Evolutionary conservation across 2,888 invertebrate species (phyloP), one percentile per base, ranked within the genome.

Genomic region (Bembecia ichneumoniformis): DNA sequence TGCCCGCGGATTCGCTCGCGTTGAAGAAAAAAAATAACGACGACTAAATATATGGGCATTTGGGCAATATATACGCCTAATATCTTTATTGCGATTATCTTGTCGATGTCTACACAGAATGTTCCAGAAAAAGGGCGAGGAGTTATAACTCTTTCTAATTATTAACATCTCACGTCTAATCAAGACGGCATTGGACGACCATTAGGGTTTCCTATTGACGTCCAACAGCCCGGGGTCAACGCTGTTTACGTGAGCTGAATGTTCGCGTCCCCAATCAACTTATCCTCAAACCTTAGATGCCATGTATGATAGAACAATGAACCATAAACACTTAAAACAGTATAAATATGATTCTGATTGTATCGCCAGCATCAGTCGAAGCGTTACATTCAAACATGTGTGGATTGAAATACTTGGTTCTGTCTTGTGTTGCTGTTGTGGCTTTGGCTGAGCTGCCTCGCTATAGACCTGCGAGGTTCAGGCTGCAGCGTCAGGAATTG

Each of bases 401-500:
- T 40, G 40, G 40, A 13, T 40, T 44, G 44, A 82, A 82, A 73
- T 64, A 67, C 52, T 53, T 78, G 13, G 58, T 86, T 3, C 51
- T 82, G 11, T 64, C 66, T 50, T 77, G 74, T 60, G 54, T 78
- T 20, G 50, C 75, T 36, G 64, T 61, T 9, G 72, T 68, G 28
- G 80, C 63, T 1, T 49, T 73, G 11, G 82, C 82, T 75, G 84
- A 84, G 56, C 78, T 68, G 28, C 87, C 87, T 79, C 84, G 87
- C 67, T 79, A 75, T 58, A 68, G 71, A 60, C 77, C 80, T 40
- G 82, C 81, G 80, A 81, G 83, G 77, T 81, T 84, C 63, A 66
- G 82, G 52, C 77, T 67, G 56, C 82, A 86, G 73, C 74, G 87
- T n/a, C 78, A 77, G 52, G 83, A 83, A 54, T 56, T 87, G 45